Conservation (phyloP, 2,113 vertebrate species). For the Eulemur macaco region DNA sequence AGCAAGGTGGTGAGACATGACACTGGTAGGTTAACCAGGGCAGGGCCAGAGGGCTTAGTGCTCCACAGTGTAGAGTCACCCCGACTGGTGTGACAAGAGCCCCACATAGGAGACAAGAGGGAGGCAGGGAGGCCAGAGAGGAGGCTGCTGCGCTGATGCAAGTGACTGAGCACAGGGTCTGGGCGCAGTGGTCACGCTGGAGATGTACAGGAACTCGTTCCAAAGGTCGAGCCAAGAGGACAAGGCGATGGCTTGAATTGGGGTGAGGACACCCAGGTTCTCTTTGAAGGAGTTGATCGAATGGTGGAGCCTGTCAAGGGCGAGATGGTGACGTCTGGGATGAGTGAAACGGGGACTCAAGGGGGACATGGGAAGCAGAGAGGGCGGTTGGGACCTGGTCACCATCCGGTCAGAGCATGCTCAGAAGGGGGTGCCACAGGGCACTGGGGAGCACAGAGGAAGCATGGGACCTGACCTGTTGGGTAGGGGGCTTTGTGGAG, state of each 20-base stretch:
- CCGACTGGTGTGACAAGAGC: not conserved
- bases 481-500: no score
- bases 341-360: fast-evolving
- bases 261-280: fast-evolving
- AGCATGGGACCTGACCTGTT: not conserved
- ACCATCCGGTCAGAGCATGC: fast-evolving
- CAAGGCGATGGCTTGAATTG: fast-evolving
- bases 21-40: not conserved
- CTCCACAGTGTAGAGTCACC: not conserved
- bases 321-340: not conserved
- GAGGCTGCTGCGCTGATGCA: not conserved
- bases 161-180: not conserved
- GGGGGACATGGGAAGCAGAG: not conserved
- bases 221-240: not conserved
- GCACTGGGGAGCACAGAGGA: not conserved
- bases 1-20: not conserved
- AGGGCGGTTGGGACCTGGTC: not conserved
- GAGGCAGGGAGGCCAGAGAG: not conserved
- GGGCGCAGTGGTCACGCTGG: fast-evolving
- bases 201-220: not conserved
- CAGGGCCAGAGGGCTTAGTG: not conserved
- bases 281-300: not conserved
- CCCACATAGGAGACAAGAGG: fast-evolving
- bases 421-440: not conserved
- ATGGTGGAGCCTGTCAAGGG: not conserved